A percentile compares a stretch with the other conserved stretches of the same genome.
These are phyloP conservation scores for Lordiphosa collinella DNA, from an alignment of 1,140 invertebrate species.

Conservation along the genomic window DNA sequence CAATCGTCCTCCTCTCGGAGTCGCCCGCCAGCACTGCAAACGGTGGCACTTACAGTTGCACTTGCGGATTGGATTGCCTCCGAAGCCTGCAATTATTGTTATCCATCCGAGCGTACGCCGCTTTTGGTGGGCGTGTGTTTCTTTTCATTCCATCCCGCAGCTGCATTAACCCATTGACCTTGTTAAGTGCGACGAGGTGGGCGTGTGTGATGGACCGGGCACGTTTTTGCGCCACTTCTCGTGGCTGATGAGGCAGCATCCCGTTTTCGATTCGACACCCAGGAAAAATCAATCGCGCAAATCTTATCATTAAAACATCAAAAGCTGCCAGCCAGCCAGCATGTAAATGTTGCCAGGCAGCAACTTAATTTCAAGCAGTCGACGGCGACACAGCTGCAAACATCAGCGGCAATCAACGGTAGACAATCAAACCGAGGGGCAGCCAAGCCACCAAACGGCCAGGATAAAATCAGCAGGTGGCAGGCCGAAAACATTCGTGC, in stretches of 20 bases:
- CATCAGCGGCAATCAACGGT: slow-evolving; percentile 72
- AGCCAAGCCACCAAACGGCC: slow-evolving; percentile 41
- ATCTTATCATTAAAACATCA: slow-evolving; percentile 78
- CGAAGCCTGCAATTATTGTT: slow-evolving; percentile 63
- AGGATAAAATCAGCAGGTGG: slow-evolving; percentile 75
- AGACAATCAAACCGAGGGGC: slow-evolving; percentile 70
- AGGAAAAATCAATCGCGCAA: slow-evolving; percentile 71
- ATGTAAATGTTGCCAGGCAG: slow-evolving; percentile 64
- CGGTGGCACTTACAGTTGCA: slow-evolving; percentile 76
- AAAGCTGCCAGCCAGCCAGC: slow-evolving; percentile 56
- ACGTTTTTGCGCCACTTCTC: slow-evolving; percentile 65
- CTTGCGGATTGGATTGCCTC: slow-evolving; percentile 58
- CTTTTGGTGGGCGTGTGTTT: slow-evolving; percentile 28
- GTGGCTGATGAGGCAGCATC: not conserved
- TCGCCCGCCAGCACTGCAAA: slow-evolving; percentile 45
- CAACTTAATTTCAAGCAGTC: slow-evolving; percentile 61
- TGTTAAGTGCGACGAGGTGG: slow-evolving; percentile 41
- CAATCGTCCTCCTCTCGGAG: slow-evolving; percentile 45
- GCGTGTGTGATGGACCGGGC: slow-evolving; percentile 34
- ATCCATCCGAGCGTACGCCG: slow-evolving; percentile 32
- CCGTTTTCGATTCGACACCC: slow-evolving; percentile 51
- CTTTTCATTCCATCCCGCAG: not conserved
- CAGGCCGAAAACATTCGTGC: slow-evolving; percentile 5
- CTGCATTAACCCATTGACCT: slow-evolving; percentile 72
- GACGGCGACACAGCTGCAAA: slow-evolving; percentile 61